These are phyloP conservation scores for Phaedon cochleariae DNA, from an alignment of 2,888 invertebrate species.

Conservation along the genomic window DNA sequence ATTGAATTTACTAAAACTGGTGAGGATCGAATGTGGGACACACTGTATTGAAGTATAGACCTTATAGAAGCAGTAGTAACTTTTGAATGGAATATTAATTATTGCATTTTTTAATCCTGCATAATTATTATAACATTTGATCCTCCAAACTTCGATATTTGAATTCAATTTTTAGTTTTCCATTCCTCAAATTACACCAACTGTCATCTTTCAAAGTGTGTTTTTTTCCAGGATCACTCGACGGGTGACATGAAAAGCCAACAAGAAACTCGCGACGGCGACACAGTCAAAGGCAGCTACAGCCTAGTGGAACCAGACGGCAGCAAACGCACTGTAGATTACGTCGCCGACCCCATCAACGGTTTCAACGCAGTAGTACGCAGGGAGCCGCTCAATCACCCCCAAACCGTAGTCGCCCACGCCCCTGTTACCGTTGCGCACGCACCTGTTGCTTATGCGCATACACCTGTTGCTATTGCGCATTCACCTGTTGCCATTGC, in stretches of 20 bases:
- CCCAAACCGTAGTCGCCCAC: neutral
- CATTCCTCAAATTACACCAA: no score
- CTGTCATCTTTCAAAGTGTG: neutral
- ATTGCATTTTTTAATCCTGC: no score
- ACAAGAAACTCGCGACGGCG: slow-evolving; percentile 50
- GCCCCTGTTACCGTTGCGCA: slow-evolving; percentile 37
- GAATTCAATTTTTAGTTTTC: no score
- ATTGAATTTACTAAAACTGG: no score
- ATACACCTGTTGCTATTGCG: slow-evolving; percentile 54
- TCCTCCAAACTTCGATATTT: no score
- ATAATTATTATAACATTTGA: no score
- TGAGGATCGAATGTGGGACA: no score
- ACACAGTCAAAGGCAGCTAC: slow-evolving; percentile 51
- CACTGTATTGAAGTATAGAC: no score
- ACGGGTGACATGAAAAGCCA: slow-evolving; percentile 51
- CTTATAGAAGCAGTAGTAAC: no score
- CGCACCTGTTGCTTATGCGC: slow-evolving; percentile 53
- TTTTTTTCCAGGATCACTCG: slow-evolving; percentile 43
- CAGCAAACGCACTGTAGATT: slow-evolving; percentile 49
- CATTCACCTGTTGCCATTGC: slow-evolving; percentile 37
- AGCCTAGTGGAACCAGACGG: slow-evolving; percentile 52
- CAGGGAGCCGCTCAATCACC: slow-evolving; percentile 45
- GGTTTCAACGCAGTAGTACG: slow-evolving; percentile 52
- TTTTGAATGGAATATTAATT: no score
- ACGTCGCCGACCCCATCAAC: slow-evolving; percentile 49